phyloP scores from a whole-genome alignment of 2,888 invertebrate genomes.

The Iselma pallidipennis region DNA sequence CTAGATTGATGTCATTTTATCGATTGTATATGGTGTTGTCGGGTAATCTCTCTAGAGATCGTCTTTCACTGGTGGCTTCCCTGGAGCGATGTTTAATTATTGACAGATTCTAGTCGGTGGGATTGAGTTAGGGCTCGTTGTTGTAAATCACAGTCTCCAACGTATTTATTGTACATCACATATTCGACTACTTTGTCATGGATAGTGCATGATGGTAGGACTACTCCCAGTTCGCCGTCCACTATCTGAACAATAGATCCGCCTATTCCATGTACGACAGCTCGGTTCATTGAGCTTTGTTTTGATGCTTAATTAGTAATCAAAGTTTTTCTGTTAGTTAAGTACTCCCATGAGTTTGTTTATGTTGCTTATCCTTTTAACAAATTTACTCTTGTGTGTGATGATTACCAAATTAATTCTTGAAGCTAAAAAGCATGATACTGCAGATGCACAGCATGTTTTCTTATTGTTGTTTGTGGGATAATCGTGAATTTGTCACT shows the following conservation, averaged over 20 bases:
- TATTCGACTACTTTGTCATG: constrained; percentile 8
- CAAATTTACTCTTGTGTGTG: background rate
- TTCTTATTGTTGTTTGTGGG: no score
- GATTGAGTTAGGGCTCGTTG: background rate
- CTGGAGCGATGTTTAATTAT: constrained; percentile 6
- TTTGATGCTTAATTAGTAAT: background rate
- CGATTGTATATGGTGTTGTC: background rate
- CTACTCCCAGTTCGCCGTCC: background rate
- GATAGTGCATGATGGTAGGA: background rate
- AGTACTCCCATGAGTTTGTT: background rate
- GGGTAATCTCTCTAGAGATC: background rate
- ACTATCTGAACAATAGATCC: no score
- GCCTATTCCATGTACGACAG: background rate
- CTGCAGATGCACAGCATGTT: no score
- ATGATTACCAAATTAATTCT: background rate
- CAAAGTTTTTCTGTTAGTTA: background rate
- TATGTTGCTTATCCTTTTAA: background rate
- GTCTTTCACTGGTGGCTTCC: background rate
- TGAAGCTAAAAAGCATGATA: no score
- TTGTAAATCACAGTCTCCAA: constrained; percentile 10
- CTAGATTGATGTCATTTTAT: background rate
- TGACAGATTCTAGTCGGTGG: background rate
- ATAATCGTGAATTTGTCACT: no score
- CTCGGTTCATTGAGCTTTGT: background rate
- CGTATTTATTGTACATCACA: constrained; percentile 2